Conservation (phyloP, 2,888 invertebrate genomes). For the Lochmaea crataegi region DNA sequence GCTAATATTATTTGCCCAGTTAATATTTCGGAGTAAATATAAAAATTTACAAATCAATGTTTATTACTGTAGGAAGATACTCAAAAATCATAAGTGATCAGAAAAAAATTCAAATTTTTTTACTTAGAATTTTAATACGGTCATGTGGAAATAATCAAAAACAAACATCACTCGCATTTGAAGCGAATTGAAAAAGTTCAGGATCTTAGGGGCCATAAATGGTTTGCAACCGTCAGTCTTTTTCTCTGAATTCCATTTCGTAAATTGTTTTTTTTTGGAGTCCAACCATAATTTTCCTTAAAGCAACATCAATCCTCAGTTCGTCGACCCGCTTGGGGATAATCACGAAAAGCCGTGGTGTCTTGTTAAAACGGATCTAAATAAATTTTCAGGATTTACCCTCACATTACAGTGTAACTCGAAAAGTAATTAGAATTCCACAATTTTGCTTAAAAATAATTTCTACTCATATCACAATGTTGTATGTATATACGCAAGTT, state of each 20-base stretch:
- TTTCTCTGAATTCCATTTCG: slow-evolving; percentile 7
- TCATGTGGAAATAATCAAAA: background rate
- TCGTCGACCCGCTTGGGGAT: background rate
- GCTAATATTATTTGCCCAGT: too few relatives aligned
- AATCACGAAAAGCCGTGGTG: background rate
- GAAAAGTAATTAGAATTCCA: background rate
- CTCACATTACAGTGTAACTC: too few relatives aligned
- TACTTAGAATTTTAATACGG: background rate
- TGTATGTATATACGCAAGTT: too few relatives aligned
- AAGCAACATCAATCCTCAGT: background rate
- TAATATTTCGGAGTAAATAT: too few relatives aligned
- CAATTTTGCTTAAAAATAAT: too few relatives aligned
- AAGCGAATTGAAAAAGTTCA: background rate
- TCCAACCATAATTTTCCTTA: background rate
- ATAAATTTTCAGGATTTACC: background rate
- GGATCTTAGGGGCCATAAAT: background rate
- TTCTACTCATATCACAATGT: too few relatives aligned
- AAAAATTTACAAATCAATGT: too few relatives aligned
- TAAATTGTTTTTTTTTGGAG: background rate
- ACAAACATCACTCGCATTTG: background rate
- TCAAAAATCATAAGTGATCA: background rate
- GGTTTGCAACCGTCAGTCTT: slow-evolving; percentile 1
- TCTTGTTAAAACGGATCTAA: background rate
- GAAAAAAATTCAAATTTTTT: background rate
- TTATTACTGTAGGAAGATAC: background rate